Conservation (phyloP, 1,140 invertebrate species). For the Sminthurides bifidus region DNA sequence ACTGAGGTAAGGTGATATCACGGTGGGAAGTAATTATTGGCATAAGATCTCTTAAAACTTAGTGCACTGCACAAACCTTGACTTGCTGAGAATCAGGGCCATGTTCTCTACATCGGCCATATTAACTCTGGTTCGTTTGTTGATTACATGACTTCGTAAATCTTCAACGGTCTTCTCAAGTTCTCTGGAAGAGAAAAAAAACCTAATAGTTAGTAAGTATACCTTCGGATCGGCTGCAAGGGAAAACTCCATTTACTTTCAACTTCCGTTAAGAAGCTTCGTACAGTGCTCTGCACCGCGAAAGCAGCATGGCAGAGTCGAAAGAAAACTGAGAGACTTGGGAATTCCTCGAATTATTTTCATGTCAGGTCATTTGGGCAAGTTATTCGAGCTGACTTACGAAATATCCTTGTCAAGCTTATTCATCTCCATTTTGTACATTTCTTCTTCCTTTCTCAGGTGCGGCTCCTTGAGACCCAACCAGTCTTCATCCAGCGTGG, state of each 20-base stretch:
- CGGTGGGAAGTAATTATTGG: too few relatives aligned
- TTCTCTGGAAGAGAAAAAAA: slow-evolving; percentile 47
- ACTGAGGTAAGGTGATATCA: too few relatives aligned
- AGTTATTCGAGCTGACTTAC: slow-evolving; percentile 39
- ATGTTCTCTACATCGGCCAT: slow-evolving; percentile 95
- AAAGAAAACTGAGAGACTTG: too few relatives aligned
- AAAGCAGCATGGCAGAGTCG: too few relatives aligned
- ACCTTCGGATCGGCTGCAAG: too few relatives aligned
- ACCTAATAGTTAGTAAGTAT: too few relatives aligned
- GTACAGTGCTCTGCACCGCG: too few relatives aligned
- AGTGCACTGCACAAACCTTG: slow-evolving; percentile 55
- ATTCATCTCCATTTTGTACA: slow-evolving; percentile 81
- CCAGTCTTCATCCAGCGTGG: slow-evolving; percentile 6
- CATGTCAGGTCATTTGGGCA: too few relatives aligned
- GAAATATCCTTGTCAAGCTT: slow-evolving; percentile 80
- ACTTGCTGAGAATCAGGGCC: slow-evolving; percentile 76
- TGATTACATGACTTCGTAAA: slow-evolving; percentile 84
- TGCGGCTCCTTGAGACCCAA: slow-evolving; percentile 34
- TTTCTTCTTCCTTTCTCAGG: slow-evolving; percentile 63
- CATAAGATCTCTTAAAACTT: too few relatives aligned
- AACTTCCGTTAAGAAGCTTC: too few relatives aligned
- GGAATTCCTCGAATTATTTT: too few relatives aligned
- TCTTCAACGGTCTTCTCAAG: slow-evolving; percentile 89
- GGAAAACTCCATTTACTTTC: too few relatives aligned
- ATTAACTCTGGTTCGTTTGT: slow-evolving; percentile 84